Evolutionary conservation across 2,113 vertebrate species (phyloP), one percentile per base, ranked within the genome.

Genomic region (Mormyrus lacerda): DNA sequence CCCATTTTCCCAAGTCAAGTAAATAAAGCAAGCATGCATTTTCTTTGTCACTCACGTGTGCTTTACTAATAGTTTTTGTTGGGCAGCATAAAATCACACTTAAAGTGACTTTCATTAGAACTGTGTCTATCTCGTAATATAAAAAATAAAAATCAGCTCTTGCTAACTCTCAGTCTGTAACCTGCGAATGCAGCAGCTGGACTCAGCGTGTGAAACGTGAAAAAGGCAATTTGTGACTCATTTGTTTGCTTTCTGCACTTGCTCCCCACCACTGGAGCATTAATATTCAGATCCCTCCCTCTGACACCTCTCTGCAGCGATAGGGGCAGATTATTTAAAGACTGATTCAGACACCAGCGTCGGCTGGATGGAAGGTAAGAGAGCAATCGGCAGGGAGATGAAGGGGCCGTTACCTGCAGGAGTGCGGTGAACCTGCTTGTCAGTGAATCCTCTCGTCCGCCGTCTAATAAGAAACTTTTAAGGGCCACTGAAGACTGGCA

Each of bases 321-420:
- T 51, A 91, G 93, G 88, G 94, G 94, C 93, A 94, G 94, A 95
- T 96, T 96, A 96, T 95, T 95, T 95, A 95, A 96, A 96, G 95
- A 95, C 94, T 95, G 95, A 95, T 95, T 96, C 95, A 96, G 96
- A 96, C 87, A 94, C 95, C 94, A 96, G 94, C 92, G 94, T 95
- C 95, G 95, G 94, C 93, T 91, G 94, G 94, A 96, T 95, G 94
- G 95, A 93, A 93, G 95, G 93, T 91, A 92, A 92, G 92, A 94
- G 95, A 94, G 94, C 95, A 95, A 95, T 96, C 95, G 95, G 94
- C 88, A 92, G 92, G 92, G 93, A 95, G 95, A 96, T 96, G 95
- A 84, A 95, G 94, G 93, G 94, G 93, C 95, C 93, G 93, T 95
- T 95, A 96, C 96, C 96, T 95, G 95, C 94, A 95, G 93, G 94